Evolutionary conservation across 2,888 invertebrate genomes (phyloP), one percentile per base, ranked within the genome.

Genomic region (Autographa gamma): DNA sequence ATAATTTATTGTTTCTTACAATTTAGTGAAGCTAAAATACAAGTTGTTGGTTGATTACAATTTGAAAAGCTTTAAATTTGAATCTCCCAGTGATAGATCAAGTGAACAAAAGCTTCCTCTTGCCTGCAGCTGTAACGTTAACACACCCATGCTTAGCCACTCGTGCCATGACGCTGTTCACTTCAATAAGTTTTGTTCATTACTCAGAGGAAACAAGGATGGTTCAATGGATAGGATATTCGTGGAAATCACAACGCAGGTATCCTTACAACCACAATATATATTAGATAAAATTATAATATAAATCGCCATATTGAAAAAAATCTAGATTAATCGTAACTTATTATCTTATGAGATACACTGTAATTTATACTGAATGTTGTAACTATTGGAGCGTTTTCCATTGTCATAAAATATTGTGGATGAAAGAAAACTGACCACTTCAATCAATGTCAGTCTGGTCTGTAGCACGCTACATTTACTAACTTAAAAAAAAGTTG

Each of bases 221-320:
- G 90, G 91, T 86, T 83, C 82, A 85, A 85, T 88, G 92, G 92
- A 91, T 82, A 90, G 94, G 93, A 93, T 85, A 86, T 85, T 88
- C 85, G 89, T 89, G 95, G 93, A 96, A 96, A 96, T 96, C 93
- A 96, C 92, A 95, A 96, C 95, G 93, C 95, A 94, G 90, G 90
- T 94, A 93, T 96, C 96, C 96, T 96, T 96, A 96, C 96, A 97
- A 96, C 97, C 97, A 97, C 97, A 97, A 96, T 97, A 96, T 96
- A 96, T 96, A 96, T 96, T 96, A 96, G 96, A 96, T 96, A 96
- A 96, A 96, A 96, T 96, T 96, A 95, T 95, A 96, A 94, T 96
- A 95, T 95, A 96, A 96, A 95, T 96, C 93, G 95, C 95, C 96
- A 94, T 96, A 96, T 95, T 96, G 96, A 96, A 96, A 96, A 96